Percentiles rank a stretch among this genome's conserved stretches.
These are phyloP conservation scores for Thecocarcelia acutangulata DNA, from an alignment of 2,888 invertebrate genomes.

Conservation along the genomic window DNA sequence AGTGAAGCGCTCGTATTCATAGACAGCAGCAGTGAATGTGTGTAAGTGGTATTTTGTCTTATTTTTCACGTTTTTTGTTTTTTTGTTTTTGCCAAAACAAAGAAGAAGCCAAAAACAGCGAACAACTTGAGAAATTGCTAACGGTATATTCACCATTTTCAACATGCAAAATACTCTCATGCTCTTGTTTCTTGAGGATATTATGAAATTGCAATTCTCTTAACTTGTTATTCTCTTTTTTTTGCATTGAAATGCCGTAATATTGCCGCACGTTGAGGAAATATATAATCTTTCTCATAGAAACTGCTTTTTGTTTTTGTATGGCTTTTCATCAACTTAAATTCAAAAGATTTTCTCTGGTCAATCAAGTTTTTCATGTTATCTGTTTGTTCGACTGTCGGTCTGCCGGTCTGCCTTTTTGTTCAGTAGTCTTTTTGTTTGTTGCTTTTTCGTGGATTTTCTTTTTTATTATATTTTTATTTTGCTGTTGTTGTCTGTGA, in stretches of 20 bases:
- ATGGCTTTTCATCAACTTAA: constrained; percentile 56
- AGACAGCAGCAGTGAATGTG: background rate
- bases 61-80: constrained; percentile 41
- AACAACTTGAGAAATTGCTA: constrained; percentile 24
- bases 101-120: constrained; percentile 8
- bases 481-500: constrained; percentile 13
- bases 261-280: constrained; percentile 2
- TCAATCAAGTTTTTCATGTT: constrained; percentile 64
- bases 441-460: constrained; percentile 13
- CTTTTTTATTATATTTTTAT: background rate
- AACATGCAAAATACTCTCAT: constrained; percentile 15
- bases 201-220: constrained; percentile 1
- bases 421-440: background rate
- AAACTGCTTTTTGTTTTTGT: constrained; percentile 49
- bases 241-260: background rate
- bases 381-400: constrained; percentile 20
- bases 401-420: background rate
- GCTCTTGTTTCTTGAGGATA: constrained; percentile 1
- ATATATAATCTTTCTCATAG: background rate
- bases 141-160: constrained; percentile 57
- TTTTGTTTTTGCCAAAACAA: background rate
- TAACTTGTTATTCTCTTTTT: constrained; percentile 23
- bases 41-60: constrained; percentile 18
- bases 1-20: background rate
- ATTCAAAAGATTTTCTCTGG: constrained; percentile 62